A percentile compares a stretch with the other conserved stretches of the same genome.
phyloP scores from a whole-genome alignment of 35 echinoderm and acorn worm genomes.

The Apostichopus californicus region DNA sequence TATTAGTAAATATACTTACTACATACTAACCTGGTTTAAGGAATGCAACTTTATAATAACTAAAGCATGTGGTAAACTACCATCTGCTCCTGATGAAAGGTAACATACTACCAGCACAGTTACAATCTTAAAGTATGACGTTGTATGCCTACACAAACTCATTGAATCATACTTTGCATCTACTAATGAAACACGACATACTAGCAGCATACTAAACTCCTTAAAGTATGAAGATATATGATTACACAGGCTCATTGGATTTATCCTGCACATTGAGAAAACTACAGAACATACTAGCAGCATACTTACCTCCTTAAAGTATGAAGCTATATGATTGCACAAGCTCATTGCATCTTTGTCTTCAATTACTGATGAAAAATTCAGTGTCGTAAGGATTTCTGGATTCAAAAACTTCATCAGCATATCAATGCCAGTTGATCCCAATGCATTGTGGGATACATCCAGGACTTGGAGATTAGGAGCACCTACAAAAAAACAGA shows the following conservation, averaged over 20 bases:
- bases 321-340: slow-evolving; percentile 71
- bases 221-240: no score
- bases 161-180: no score
- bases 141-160: slow-evolving; percentile 66
- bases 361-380: slow-evolving; percentile 71
- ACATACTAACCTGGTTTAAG: no score
- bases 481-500: slow-evolving; percentile 27
- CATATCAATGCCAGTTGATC: slow-evolving; percentile 87
- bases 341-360: slow-evolving; percentile 53
- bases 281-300: neutral
- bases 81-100: no score
- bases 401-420: slow-evolving; percentile 65
- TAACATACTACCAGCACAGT: neutral
- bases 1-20: no score
- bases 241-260: no score
- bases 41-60: no score
- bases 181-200: no score
- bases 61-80: no score
- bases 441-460: slow-evolving; percentile 92
- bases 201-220: no score
- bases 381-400: slow-evolving; percentile 47
- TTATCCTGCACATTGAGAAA: no score
- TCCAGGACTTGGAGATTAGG: slow-evolving; percentile 59
- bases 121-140: slow-evolving; percentile 62
- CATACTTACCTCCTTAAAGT: slow-evolving; percentile 61